A percentile compares a stretch with the other conserved stretches of the same genome.
These are phyloP conservation scores for Kryphioiulus occultus DNA, from an alignment of 2,888 invertebrate species.

Conservation along the genomic window DNA sequence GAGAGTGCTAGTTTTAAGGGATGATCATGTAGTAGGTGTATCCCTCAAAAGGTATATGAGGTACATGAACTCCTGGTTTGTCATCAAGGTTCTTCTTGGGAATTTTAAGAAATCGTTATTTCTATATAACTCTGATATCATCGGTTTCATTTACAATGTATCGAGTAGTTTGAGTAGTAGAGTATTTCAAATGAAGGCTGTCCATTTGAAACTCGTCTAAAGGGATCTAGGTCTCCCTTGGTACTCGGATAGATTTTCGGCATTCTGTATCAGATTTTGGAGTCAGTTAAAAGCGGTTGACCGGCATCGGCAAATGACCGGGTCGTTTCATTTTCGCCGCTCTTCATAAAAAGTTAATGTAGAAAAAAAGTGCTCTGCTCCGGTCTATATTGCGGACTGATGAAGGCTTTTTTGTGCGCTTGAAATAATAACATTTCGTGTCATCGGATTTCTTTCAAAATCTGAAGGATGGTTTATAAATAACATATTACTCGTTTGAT, in stretches of 20 bases:
- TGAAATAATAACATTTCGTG: constrained; percentile 38
- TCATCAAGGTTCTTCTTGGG: too few species aligned
- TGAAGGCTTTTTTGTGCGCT: background rate
- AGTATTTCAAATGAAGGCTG: too few species aligned
- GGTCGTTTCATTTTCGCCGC: constrained; percentile 7
- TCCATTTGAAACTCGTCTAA: background rate
- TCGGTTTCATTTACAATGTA: too few species aligned
- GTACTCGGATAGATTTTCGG: background rate
- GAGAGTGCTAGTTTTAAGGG: too few species aligned
- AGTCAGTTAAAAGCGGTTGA: background rate
- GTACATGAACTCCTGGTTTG: too few species aligned
- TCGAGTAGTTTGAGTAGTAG: too few species aligned
- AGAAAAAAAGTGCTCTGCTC: background rate
- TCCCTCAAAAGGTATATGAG: too few species aligned
- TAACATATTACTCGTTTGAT: constrained; percentile 21
- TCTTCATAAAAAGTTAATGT: constrained; percentile 34
- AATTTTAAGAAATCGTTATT: too few species aligned
- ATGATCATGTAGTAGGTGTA: too few species aligned
- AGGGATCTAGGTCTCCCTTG: background rate
- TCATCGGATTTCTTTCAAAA: constrained; percentile 39
- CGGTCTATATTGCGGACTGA: background rate
- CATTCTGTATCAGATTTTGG: background rate
- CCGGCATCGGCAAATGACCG: background rate
- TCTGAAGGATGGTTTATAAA: constrained; percentile 32
- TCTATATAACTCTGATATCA: too few species aligned